These are phyloP conservation scores for Anabacerthia variegaticeps DNA, from an alignment of 2,797 vertebrate genomes.

Conservation along the genomic window DNA sequence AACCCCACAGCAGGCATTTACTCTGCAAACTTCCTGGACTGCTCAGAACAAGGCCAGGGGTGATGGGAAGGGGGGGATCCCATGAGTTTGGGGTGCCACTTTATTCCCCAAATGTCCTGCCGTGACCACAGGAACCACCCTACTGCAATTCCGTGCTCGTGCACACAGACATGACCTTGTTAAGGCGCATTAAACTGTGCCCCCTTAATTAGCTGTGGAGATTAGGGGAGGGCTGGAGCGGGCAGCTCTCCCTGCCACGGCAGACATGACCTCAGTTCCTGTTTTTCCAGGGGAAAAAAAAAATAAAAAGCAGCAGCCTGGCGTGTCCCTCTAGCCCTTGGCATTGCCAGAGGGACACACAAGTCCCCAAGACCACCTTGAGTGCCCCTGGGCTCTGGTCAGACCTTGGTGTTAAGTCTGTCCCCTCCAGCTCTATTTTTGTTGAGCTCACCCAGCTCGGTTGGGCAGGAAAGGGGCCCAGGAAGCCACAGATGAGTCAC, in stretches of 20 bases:
- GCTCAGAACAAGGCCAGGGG: not conserved
- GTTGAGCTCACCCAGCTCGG: fast-evolving
- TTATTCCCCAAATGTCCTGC: not conserved
- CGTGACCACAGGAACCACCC: not conserved
- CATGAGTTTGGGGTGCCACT: not conserved
- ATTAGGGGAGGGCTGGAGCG: not conserved
- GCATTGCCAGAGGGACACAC: not conserved
- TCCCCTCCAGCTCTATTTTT: not conserved
- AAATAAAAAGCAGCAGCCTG: not conserved
- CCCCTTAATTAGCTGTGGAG: not conserved
- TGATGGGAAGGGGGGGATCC: fast-evolving
- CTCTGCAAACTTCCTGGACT: not conserved
- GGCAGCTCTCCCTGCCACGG: not conserved
- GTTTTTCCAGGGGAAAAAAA: not conserved
- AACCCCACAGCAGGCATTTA: not conserved
- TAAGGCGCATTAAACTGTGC: not conserved
- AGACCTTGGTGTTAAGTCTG: not conserved
- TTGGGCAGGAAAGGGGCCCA: constrained; percentile 1
- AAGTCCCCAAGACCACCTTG: fast-evolving
- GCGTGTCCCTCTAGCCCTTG: not conserved
- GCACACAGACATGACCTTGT: fast-evolving
- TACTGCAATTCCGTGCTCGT: not conserved
- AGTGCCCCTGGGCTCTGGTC: not conserved
- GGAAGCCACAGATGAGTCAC: constrained; percentile 13
- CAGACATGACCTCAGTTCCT: constrained; percentile 69